Percentiles rank a stretch among this genome's conserved stretches.
These are phyloP conservation scores for Dynastes tityus DNA, from an alignment of 2,888 invertebrate genomes.

Conservation along the genomic window DNA sequence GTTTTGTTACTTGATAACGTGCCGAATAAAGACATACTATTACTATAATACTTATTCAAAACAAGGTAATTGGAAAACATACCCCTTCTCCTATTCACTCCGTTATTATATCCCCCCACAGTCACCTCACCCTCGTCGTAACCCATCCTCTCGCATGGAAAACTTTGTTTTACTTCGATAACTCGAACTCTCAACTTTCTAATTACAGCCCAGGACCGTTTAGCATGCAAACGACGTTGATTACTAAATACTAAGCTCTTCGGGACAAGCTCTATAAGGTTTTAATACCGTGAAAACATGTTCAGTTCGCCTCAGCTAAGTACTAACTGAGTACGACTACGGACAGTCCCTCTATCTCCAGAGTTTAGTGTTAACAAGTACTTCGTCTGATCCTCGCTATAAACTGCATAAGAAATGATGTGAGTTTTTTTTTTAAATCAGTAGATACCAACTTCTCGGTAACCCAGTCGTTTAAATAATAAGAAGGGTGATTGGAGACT, in stretches of 20 bases:
- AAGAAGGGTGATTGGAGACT: too few species aligned
- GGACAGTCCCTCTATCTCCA: not conserved
- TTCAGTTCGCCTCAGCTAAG: constrained; percentile 49
- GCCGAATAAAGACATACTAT: too few species aligned
- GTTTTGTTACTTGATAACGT: too few species aligned
- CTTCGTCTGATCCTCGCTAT: constrained; percentile 3
- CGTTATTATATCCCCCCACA: too few species aligned
- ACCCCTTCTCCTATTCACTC: too few species aligned
- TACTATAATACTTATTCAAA: too few species aligned
- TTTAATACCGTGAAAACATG: constrained; percentile 49
- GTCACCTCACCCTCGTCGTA: not conserved
- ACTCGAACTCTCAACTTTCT: constrained; percentile 52
- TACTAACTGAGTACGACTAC: not conserved
- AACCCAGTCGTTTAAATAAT: constrained; percentile 53
- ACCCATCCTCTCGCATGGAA: not conserved
- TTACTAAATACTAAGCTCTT: constrained; percentile 54
- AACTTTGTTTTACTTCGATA: not conserved
- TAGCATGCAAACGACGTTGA: constrained; percentile 57
- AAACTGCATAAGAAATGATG: not conserved
- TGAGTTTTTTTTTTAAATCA: constrained; percentile 29
- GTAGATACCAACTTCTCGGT: too few species aligned
- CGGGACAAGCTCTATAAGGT: constrained; percentile 43
- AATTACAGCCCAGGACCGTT: constrained; percentile 53
- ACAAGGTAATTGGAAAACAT: too few species aligned
- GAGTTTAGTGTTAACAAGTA: constrained; percentile 14